These are phyloP conservation scores for Schizopygopsis pylzovi DNA, from an alignment of 2,797 vertebrate genomes.

Conservation along the genomic window DNA sequence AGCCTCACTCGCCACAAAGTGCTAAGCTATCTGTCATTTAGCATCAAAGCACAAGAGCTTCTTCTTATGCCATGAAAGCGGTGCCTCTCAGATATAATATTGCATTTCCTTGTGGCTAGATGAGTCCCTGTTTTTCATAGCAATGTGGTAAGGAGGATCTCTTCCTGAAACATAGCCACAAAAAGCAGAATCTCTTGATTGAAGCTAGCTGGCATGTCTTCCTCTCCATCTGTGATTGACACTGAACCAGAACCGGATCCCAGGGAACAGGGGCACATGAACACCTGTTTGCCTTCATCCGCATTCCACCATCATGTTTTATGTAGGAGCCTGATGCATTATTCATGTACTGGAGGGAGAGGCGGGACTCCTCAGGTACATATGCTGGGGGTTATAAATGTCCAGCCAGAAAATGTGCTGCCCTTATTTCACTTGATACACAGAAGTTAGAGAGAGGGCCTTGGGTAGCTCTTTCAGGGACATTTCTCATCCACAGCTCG, in stretches of 20 bases:
- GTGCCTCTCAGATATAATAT: not conserved
- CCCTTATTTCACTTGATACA: conserved; percentile 19
- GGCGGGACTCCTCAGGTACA: conserved; percentile 56
- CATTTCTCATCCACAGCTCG: conserved; percentile 12
- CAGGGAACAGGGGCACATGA: conserved; percentile 33
- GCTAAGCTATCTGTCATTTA: conserved; percentile 38
- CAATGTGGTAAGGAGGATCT: conserved; percentile 13
- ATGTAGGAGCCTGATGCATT: conserved; percentile 63
- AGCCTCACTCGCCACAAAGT: conserved; percentile 15
- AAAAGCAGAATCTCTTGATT: conserved; percentile 8
- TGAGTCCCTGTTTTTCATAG: conserved; percentile 25
- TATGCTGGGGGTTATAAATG: conserved; percentile 55
- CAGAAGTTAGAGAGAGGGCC: conserved; percentile 17
- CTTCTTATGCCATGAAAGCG: conserved; percentile 15
- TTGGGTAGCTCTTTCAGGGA: conserved; percentile 31
- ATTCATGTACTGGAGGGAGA: conserved; percentile 60
- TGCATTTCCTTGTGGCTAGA: conserved; percentile 14
- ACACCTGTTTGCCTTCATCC: conserved; percentile 65
- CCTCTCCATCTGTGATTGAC: conserved; percentile 45
- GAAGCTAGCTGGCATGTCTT: conserved; percentile 29
- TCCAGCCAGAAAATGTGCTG: conserved; percentile 45
- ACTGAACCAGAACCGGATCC: conserved; percentile 55
- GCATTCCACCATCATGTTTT: conserved; percentile 66
- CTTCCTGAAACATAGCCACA: not conserved
- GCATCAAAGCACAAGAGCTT: conserved; percentile 36